Base-by-base conservation (phyloP, 2,797 vertebrate genomes). In the Apogon talboti region DNA sequence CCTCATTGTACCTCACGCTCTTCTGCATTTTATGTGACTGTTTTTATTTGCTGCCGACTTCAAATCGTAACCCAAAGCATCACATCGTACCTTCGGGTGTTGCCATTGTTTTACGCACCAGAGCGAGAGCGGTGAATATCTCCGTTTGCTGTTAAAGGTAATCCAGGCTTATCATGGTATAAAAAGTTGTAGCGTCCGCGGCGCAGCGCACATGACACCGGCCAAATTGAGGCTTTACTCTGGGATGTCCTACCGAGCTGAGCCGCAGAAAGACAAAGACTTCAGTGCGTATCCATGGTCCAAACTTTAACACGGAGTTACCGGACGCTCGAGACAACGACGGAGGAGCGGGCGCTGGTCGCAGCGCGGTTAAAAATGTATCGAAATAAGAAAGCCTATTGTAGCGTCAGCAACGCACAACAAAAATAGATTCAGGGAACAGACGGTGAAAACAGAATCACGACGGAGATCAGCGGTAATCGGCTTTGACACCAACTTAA, bases 1-100 rank as follows among this genome's bases (percentile, higher is more conserved):
- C 96, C 89, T 98, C 96, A 66, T 96, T 98, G 83, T 96, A 95
- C 44, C 96, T 96, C 90, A 98, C 94, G 84, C 94, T 95, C 85
- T 95, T 96, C 95, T 96, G 96, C 96, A 97, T 97, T 66, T 86
- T 93, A 24, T 2, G n/a, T 46, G 24, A 28, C 24, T 11, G 14
- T 28, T 43, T 30, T 55, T 47, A 42, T 45, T 46, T 10, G 38
- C 46, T 50, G 37, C 45, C 47, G 67, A 70, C 59, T 74, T 78
- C 61, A 64, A n/a, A 41, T 49, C 15, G 47, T 11, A 6, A 37
- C 43, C 42, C 35, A 43, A 18, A 18, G 57, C 66, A 13, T 80
- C 78, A 69, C 78, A 72, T 66, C 68, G 37, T 47, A 10, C 40
- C 64, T 13, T 45, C 50, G 4, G 16, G 24, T n/a, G 7, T 30